These are phyloP conservation scores for Eidolon helvum DNA, from an alignment of 2,113 vertebrate genomes.

Conservation along the genomic window DNA sequence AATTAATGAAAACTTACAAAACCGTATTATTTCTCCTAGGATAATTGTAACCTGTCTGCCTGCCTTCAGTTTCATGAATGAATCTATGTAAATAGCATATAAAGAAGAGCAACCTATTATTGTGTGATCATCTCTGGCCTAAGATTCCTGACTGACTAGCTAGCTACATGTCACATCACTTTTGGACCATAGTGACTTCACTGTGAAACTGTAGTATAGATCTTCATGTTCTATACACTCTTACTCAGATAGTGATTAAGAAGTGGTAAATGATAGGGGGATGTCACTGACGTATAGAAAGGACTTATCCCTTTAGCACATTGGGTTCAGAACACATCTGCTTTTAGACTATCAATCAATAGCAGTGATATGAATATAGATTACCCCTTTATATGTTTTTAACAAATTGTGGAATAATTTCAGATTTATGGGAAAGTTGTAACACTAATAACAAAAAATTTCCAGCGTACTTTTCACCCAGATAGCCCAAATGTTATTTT, in stretches of 20 bases:
- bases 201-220: neutral
- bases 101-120: neutral
- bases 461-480: neutral
- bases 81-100: neutral
- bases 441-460: neutral
- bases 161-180: neutral
- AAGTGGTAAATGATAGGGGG: neutral
- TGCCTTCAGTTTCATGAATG: neutral
- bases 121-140: neutral
- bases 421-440: neutral
- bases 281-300: neutral
- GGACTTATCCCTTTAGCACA: neutral
- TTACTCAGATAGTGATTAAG: neutral
- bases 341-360: neutral
- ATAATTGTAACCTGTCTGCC: neutral
- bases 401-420: constrained; percentile 9
- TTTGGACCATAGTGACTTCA: neutral
- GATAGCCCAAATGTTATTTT: neutral
- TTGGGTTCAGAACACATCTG: neutral
- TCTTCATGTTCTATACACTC: neutral
- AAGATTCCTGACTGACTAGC: neutral
- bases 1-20: neutral
- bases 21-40: neutral
- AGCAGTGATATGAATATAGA: neutral
- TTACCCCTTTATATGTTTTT: neutral